Evolutionary conservation across 2,797 vertebrate species (phyloP).

Genomic region (Odontamblyopus rebecca): DNA sequence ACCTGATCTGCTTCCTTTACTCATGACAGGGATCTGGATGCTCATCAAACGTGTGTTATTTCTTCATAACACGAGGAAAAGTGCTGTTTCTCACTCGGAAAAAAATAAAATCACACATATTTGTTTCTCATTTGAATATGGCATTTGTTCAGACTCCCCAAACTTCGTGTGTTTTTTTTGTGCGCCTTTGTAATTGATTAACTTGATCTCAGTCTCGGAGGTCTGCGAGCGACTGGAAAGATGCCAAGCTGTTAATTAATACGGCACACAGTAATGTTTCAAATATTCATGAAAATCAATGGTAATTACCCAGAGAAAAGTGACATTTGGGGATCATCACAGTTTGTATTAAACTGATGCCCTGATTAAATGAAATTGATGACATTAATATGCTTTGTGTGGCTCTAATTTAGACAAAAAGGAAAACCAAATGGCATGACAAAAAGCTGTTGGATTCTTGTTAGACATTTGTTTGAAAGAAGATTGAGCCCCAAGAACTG

Average conservation of each 20-base stretch:
- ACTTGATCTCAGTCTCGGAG: conserved; percentile 35
- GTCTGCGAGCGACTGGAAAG: conserved; percentile 25
- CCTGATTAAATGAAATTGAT: conserved; percentile 31
- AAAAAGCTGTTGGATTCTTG: conserved; percentile 4
- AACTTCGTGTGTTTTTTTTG: conserved; percentile 12
- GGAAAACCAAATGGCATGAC: conserved; percentile 10
- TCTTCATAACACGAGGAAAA: background rate
- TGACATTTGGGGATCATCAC: conserved; percentile 40
- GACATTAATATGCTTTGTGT: conserved; percentile 16
- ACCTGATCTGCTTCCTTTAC: background rate
- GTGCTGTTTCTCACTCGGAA: conserved; percentile 21
- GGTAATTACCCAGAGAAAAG: conserved; percentile 39
- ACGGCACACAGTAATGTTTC: conserved; percentile 22
- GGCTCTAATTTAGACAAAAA: conserved; percentile 10
- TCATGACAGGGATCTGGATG: background rate
- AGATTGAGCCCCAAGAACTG: background rate
- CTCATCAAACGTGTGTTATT: background rate
- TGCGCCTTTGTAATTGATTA: conserved; percentile 24
- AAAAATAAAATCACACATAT: background rate
- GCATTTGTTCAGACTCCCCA: conserved; percentile 30
- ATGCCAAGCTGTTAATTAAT: conserved; percentile 51
- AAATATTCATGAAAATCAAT: conserved; percentile 42
- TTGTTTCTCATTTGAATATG: conserved; percentile 14
- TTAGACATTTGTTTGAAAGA: background rate
- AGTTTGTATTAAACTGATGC: conserved; percentile 16